Evolutionary conservation across 2,113 vertebrate species (phyloP), one percentile per base, ranked within the genome.

Genomic region (Telmatochromis brachygnathus): DNA sequence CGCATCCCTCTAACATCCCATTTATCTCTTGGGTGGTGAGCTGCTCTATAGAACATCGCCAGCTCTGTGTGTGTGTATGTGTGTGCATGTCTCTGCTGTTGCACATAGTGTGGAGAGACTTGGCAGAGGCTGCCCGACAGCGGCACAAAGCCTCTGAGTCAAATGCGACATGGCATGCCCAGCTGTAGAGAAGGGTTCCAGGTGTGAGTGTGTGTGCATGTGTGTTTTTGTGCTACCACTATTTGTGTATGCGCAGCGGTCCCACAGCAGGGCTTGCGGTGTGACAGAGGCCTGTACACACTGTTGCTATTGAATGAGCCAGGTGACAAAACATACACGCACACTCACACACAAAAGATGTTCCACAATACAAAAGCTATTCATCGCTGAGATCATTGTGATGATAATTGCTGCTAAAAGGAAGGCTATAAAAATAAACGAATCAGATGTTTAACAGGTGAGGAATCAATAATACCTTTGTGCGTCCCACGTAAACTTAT

Each of bases 241-340:
- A 19, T 82, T 42, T 91, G 47, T 87, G 75, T 86, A 26, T 30
- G 83, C 21, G n/a, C 53, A 70, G 83, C 37, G 4, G 81, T 45
- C 55, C 58, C 13, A 58, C 8, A 93, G 82, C 62, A 54, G 68
- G 58, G 35, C 45, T 84, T 90, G 68, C 82, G 73, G 33, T 91
- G 81, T 85, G 82, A 91, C 84, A 91, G 89, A 81, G 35, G 58
- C 82, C 65, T 91, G 88, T 88, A 93, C 86, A 91, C 92, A 91
- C 79, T 70, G 77, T 75, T 92, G 91, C 94, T 83, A 81, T 88
- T 94, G 94, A 94, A 95, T 94, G 84, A 93, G 87, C 85, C 92
- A 92, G 92, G 92, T 94, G 94, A 93, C 89, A 93, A 92, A 85
- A 91, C 86, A 87, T 83, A 51, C 73, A 77, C 10, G 3, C 68